Percentiles rank a stretch among this genome's conserved stretches.
Conservation (phyloP, 2,888 invertebrate genomes). For the Andrena dorsata region DNA sequence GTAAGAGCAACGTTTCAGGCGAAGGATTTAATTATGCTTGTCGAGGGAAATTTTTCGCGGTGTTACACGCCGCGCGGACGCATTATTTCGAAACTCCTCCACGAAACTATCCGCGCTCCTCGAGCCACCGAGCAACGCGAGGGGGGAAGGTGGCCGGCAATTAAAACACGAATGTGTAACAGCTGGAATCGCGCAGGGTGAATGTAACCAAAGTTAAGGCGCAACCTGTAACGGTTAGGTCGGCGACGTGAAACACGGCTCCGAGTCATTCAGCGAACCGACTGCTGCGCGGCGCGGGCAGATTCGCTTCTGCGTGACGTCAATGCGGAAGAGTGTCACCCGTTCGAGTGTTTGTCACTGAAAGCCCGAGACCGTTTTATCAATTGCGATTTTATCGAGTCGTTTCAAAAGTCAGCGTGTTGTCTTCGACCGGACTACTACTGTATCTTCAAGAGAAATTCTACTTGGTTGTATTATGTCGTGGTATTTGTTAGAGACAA, state of each 20-base stretch:
- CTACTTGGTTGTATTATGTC: neutral
- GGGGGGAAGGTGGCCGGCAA: neutral
- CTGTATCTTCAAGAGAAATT: neutral
- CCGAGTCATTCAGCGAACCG: conserved; percentile 43
- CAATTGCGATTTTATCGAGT: conserved; percentile 1
- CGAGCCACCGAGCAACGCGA: neutral
- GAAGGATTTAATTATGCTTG: conserved; percentile 31
- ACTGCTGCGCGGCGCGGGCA: neutral
- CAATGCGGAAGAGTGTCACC: conserved; percentile 43
- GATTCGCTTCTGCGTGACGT: conserved; percentile 37
- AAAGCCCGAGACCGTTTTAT: conserved; percentile 18
- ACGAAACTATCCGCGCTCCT: conserved; percentile 31
- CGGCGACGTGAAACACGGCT: conserved; percentile 42
- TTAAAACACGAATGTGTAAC: conserved; percentile 48
- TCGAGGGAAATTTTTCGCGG: conserved; percentile 41
- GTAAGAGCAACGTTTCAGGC: conserved; percentile 11
- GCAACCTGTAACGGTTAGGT: conserved; percentile 14
- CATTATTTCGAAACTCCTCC: conserved; percentile 43
- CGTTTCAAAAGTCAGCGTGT: neutral
- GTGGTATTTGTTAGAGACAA: no score
- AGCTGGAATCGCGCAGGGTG: conserved; percentile 19
- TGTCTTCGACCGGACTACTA: neutral
- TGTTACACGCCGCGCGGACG: conserved; percentile 18
- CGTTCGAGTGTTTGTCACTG: neutral
- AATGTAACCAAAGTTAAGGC: conserved; percentile 43